A percentile compares a stretch with the other conserved stretches of the same genome.
phyloP scores from a whole-genome alignment of 2,888 invertebrate species.

The Nebria brevicollis region DNA sequence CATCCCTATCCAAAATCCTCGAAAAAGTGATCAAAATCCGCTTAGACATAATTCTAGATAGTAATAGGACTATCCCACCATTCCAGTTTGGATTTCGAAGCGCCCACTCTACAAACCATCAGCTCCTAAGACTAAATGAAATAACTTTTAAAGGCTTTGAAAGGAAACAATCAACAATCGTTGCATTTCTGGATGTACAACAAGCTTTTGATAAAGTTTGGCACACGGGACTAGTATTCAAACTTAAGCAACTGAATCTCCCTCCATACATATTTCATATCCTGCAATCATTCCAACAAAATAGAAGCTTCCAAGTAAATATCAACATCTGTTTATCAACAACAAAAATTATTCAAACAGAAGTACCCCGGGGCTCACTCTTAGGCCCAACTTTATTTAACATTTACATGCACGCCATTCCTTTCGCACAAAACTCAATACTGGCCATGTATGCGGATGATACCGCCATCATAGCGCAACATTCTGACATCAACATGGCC shows the following conservation, averaged over 20 bases:
- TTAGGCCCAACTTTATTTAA: too few relatives aligned
- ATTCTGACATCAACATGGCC: too few relatives aligned
- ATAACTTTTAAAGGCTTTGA: not conserved
- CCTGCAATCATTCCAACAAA: not conserved
- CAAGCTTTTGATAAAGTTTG: not conserved
- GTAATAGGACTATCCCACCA: not conserved
- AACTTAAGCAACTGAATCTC: not conserved
- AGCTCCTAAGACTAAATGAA: not conserved
- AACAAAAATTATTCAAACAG: too few relatives aligned
- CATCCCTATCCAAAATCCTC: not conserved
- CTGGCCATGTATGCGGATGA: too few relatives aligned
- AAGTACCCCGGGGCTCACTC: too few relatives aligned
- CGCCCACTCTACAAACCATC: not conserved
- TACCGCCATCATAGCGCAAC: too few relatives aligned
- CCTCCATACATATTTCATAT: not conserved
- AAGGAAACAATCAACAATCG: not conserved
- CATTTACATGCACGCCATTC: too few relatives aligned
- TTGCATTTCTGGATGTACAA: too few relatives aligned
- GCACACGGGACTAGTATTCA: not conserved
- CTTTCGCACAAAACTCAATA: too few relatives aligned
- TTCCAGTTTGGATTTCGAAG: conserved; percentile 8
- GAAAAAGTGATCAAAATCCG: not conserved
- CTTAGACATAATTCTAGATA: not conserved
- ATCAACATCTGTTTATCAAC: not conserved
- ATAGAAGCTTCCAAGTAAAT: conserved; percentile 7